Percentiles rank a stretch among this genome's conserved stretches.
Conservation (phyloP, 2,113 vertebrate genomes). For the Hipposideros armiger region DNA sequence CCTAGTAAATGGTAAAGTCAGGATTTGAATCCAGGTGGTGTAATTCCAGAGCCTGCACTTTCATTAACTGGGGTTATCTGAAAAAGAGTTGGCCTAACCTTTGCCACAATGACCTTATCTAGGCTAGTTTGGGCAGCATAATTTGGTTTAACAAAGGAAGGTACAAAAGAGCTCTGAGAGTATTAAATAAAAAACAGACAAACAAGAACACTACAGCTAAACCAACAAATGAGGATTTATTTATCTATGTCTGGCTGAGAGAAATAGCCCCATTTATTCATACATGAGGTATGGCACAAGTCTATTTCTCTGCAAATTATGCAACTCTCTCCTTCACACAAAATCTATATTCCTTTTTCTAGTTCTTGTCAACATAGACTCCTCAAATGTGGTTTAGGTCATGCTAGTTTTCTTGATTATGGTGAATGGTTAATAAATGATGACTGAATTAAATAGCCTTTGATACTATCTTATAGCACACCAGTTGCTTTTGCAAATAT, state of each 20-base stretch:
- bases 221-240: not conserved
- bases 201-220: not conserved
- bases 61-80: not conserved
- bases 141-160: conserved; percentile 25
- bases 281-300: not conserved
- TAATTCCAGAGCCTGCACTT: not conserved
- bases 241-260: not conserved
- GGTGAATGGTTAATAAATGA: conserved; percentile 1
- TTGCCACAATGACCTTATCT: not conserved
- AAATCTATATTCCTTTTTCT: conserved; percentile 14
- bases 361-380: not conserved
- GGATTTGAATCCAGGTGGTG: not conserved
- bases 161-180: not conserved
- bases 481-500: not conserved
- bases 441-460: conserved; percentile 46
- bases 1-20: not conserved
- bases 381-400: not conserved
- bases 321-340: not conserved
- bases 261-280: conserved; percentile 1
- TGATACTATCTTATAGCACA: not conserved
- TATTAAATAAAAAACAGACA: not conserved
- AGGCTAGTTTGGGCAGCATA: not conserved
- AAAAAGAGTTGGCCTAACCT: not conserved
- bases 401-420: conserved; percentile 36
- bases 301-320: conserved; percentile 52